Evolutionary conservation across 1,140 invertebrate species (phyloP), one percentile per base, ranked within the genome.

Genomic region (Hesperophylax magnus): DNA sequence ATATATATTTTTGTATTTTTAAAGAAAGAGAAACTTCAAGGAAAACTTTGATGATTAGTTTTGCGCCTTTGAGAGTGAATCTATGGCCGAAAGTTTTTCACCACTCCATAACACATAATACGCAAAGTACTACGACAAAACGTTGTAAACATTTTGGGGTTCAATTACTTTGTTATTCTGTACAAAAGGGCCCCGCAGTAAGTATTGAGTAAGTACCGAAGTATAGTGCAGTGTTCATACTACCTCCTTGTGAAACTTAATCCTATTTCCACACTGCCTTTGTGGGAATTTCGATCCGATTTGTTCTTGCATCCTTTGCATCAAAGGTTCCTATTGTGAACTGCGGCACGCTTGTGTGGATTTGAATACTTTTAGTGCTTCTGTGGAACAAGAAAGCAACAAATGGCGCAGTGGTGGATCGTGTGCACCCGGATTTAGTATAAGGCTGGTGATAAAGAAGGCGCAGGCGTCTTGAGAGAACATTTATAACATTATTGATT

Each of bases 281-380:
- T 75, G 72, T 75, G 22, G 53, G 27, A n/a, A 58, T 58, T 58
- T 56, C 53, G 14, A 75, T 75, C 72, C 72, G 72, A 75, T 75
- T 75, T 75, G 72, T 75, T 75, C 72, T 75, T 58, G 22, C 72
- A 75, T 14, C 53, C 72, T 58, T 75, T 34, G 72, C 72, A 34
- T 58, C 72, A 75, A 75, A 75, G 72, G 72, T 34, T 58, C 31
- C 54, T 31, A 75, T 75, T 75, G 72, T 75, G 69, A 72, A 20
- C 20, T 27, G 53, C 11, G 24, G 53, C 54, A 14, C 27, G 72
- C 22, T 58, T 7, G 72, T 17, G 53, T 53, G 54, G 72, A 75
- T 75, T 60, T 75, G 72, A 60, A 75, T 75, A 75, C 72, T 75
- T 75, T 75, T 75, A 75, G 72, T 58, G 53, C 72, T 75, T 17